phyloP scores from a whole-genome alignment of 2,797 vertebrate species.

The Tinamus major region DNA sequence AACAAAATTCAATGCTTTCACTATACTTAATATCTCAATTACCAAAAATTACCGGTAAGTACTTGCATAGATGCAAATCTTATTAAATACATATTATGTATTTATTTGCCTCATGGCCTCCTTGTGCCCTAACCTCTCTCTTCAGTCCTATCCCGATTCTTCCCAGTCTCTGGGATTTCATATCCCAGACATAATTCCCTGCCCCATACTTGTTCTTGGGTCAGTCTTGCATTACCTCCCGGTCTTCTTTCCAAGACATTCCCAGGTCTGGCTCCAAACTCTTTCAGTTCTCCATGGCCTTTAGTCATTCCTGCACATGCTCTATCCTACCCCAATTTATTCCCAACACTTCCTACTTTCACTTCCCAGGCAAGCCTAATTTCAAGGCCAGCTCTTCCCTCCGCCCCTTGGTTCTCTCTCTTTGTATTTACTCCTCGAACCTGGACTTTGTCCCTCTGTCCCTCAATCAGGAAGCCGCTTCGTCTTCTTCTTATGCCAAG shows the following conservation, averaged over 20 bases:
- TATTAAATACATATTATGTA: not conserved
- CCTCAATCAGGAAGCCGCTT: not conserved
- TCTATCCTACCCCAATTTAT: not conserved
- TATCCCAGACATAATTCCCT: not conserved
- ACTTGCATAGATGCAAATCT: not conserved
- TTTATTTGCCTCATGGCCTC: not conserved
- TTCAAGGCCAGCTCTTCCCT: not conserved
- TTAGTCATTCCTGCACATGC: not conserved
- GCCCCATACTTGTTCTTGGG: too few relatives aligned
- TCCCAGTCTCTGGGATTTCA: not conserved
- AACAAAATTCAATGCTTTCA: not conserved
- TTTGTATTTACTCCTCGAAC: too few relatives aligned
- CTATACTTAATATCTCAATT: not conserved
- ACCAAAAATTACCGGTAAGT: not conserved
- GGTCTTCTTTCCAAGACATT: not conserved
- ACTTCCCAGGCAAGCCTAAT: not conserved
- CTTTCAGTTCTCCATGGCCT: not conserved
- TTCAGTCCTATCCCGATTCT: not conserved
- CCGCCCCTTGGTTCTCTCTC: not conserved
- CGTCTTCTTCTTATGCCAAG: not conserved
- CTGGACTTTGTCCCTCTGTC: not conserved
- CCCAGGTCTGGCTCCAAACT: not conserved
- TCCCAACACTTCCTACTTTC: not conserved
- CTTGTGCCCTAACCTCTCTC: not conserved
- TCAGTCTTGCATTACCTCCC: not conserved